These are phyloP conservation scores for Meiosimyza platycephala DNA, from an alignment of 2,888 invertebrate species.

Conservation along the genomic window DNA sequence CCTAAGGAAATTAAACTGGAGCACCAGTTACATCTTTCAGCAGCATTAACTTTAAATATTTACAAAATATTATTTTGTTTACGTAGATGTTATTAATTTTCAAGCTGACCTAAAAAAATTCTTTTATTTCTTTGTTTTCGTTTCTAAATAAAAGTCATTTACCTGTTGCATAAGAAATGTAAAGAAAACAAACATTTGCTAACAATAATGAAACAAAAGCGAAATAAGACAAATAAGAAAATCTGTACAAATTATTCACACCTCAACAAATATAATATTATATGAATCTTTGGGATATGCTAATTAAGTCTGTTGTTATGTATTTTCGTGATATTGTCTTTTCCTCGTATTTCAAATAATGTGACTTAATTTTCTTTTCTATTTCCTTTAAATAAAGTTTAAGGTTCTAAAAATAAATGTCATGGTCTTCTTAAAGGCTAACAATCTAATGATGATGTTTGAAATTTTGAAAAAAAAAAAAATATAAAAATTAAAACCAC, in stretches of 20 bases:
- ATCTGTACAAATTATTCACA: background rate
- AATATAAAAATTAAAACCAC: background rate
- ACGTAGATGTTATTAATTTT: too few relatives aligned
- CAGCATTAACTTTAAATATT: too few relatives aligned
- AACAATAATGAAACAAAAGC: background rate
- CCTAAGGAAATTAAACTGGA: too few relatives aligned
- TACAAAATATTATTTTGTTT: too few relatives aligned
- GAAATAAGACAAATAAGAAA: background rate
- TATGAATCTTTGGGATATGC: background rate
- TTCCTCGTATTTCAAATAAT: background rate
- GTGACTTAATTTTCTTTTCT: slow-evolving; percentile 15
- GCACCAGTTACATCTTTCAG: too few relatives aligned
- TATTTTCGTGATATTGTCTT: slow-evolving; percentile 13
- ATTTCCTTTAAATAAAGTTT: slow-evolving; percentile 45
- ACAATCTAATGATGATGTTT: too few relatives aligned
- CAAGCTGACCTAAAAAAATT: too few relatives aligned
- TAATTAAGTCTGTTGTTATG: background rate
- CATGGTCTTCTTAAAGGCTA: slow-evolving; percentile 53
- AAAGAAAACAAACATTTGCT: background rate
- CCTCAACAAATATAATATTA: slow-evolving; percentile 18
- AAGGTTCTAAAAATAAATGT: slow-evolving; percentile 62
- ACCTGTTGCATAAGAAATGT: slow-evolving; percentile 21
- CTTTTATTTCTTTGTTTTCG: too few relatives aligned
- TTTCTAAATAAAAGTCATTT: background rate
- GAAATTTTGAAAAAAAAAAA: too few relatives aligned